Evolutionary conservation across 2,888 invertebrate species (phyloP).

Genomic region (Xylota segnis): DNA sequence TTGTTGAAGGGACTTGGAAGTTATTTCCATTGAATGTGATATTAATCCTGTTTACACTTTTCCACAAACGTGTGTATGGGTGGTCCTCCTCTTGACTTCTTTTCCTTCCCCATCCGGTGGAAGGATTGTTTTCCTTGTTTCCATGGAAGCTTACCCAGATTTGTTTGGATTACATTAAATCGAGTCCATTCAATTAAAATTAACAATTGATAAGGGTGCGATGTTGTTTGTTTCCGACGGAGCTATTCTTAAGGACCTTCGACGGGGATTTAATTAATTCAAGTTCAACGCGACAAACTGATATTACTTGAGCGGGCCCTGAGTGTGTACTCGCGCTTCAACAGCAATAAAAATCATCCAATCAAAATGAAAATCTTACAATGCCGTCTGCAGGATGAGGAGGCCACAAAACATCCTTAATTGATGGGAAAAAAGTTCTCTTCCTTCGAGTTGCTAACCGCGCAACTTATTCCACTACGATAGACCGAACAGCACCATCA

Average conservation of each 20-base stretch:
- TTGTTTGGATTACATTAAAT: constrained; percentile 38
- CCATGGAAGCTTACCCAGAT: constrained; percentile 17
- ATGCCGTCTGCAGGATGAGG: background rate
- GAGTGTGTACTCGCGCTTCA: constrained; percentile 1
- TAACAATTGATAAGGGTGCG: constrained; percentile 14
- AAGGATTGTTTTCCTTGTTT: constrained; percentile 7
- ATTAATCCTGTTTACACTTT: constrained; percentile 49
- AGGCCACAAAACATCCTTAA: constrained; percentile 35
- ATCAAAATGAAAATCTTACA: constrained; percentile 25
- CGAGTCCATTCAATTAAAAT: constrained; percentile 45
- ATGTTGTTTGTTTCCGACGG: constrained; percentile 3
- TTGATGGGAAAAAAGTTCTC: constrained; percentile 31
- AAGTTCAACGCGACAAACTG: constrained; percentile 21
- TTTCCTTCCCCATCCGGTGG: background rate
- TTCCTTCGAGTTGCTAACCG: constrained; percentile 6
- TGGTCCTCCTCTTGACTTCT: background rate
- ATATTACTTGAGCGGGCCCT: background rate
- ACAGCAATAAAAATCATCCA: constrained; percentile 39
- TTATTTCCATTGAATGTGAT: constrained; percentile 45
- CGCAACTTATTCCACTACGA: constrained; percentile 64
- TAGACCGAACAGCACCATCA: constrained; percentile 51
- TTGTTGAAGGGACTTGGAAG: constrained; percentile 34
- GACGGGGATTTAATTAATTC: constrained; percentile 39
- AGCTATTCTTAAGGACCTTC: constrained; percentile 3
- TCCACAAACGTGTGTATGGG: background rate